A percentile compares a stretch with the other conserved stretches of the same genome.
Evolutionary conservation across 2,797 vertebrate species (phyloP).

Genomic region (Spinibarbus caldwelli): DNA sequence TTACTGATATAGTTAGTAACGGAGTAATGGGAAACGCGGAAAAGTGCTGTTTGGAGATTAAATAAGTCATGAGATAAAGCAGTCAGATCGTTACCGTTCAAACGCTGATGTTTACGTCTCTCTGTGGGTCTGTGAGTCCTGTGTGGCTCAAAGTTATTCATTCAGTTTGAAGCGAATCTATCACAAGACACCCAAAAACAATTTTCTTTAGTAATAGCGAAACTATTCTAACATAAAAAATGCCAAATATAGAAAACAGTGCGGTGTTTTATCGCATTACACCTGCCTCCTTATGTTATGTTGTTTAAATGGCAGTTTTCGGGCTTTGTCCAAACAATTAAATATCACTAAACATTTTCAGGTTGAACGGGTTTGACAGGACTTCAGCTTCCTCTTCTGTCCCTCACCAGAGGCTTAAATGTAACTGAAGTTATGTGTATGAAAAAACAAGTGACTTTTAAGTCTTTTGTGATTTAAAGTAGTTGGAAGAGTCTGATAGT

Average conservation of each 20-base stretch:
- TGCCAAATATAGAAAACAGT: background rate
- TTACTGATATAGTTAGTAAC: background rate
- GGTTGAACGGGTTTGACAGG: slow-evolving; percentile 57
- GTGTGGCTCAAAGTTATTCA: background rate
- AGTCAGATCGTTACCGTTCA: background rate
- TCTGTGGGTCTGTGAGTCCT: background rate
- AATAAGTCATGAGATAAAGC: background rate
- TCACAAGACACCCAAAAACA: background rate
- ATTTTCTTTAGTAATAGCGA: background rate
- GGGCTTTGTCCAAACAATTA: background rate
- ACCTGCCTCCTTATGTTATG: background rate
- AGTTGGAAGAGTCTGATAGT: background rate
- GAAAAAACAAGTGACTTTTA: background rate
- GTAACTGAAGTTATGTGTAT: slow-evolving; percentile 5
- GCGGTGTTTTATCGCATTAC: background rate
- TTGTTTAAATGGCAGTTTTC: background rate
- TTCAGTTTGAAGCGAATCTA: background rate
- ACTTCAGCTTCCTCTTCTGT: slow-evolving; percentile 27
- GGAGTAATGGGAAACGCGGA: background rate
- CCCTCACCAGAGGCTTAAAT: background rate
- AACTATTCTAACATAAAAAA: background rate
- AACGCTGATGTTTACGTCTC: background rate
- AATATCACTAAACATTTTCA: slow-evolving; percentile 49
- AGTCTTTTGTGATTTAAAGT: slow-evolving; percentile 1
- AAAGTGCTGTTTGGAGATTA: background rate